Evolutionary conservation across 2,797 vertebrate genomes (phyloP).

Genomic region (Sternarchorhynchus goeldii): DNA sequence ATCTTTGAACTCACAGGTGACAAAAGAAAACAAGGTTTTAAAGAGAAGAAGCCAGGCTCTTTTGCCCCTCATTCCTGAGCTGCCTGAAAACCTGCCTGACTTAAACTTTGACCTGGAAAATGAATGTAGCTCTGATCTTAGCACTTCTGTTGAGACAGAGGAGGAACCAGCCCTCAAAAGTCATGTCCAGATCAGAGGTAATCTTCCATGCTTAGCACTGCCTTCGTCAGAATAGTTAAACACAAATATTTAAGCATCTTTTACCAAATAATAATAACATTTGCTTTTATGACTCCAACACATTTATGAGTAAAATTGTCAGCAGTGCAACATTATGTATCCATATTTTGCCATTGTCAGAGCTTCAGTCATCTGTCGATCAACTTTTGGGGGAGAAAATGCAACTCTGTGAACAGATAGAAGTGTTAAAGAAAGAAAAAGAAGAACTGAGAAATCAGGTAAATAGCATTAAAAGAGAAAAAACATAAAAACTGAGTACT

Average conservation of each 20-base stretch:
- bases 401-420: conserved; percentile 70
- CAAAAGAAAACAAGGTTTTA: conserved; percentile 73
- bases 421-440: conserved; percentile 69
- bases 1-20: conserved; percentile 65
- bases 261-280: not conserved
- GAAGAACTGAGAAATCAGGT: conserved; percentile 74
- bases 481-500: no score
- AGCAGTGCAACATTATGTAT: not conserved
- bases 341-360: conserved; percentile 58
- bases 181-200: conserved; percentile 77
- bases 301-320: not conserved
- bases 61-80: conserved; percentile 62
- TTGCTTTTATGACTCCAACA: no score
- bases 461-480: not conserved
- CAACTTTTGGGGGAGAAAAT: conserved; percentile 75
- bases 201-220: no score
- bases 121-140: conserved; percentile 2
- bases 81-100: conserved; percentile 59
- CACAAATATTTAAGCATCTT: not conserved
- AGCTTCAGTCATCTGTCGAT: conserved; percentile 73
- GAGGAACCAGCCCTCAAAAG: conserved; percentile 59
- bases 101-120: conserved; percentile 45
- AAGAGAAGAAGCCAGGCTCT: conserved; percentile 72
- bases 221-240: not conserved
- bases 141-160: conserved; percentile 13